Base-by-base conservation (phyloP, 2,113 vertebrate species). In the Calidris pugnax region DNA sequence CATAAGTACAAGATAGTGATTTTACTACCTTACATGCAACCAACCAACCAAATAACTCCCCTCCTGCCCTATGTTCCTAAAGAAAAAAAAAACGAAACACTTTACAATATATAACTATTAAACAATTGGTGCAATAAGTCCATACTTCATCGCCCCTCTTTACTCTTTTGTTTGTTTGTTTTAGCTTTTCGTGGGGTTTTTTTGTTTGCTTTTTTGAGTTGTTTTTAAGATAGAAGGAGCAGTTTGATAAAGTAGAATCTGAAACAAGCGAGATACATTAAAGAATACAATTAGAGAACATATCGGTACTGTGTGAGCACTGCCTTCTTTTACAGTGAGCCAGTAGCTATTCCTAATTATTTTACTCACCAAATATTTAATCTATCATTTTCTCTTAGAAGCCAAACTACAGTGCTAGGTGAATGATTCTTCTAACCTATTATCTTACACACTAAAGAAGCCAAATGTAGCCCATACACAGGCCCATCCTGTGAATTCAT, bases 11-110 rank as follows among this genome's bases (percentile, higher is more conserved):
- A 5, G 24, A 24, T 12, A 62, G 37, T 27, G 21, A 18, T 50
- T 57, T n/a, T 73, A 20, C n/a, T 28, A 39, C 8, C 47, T 56
- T 26, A 47, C 33, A 45, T n/a, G 53, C n/a, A 87, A 72, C 28
- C 10, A 93, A n/a, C 12, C 6, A 63, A 28, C 3, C 11, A 6
- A 45, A 39, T 7, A 47, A 26, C 17, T 20, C 3, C 12, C 9
- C 35, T 14, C 2, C 10, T 2, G 1, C 10, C 14, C 9, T 0
- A 0, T 37, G 17, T 2, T 35, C 20, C 15, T 32, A 39, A 53
- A 47, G 3, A 15, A 62, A 63, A 59, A 43, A 19, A 17, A 9
- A 16, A 20, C 9, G 9, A 30, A 16, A 21, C 47, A 48, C 4
- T 2, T 13, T 60, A 56, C 6, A 62, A 9, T 43, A 51, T 81